Evolutionary conservation across 2,113 vertebrate genomes (phyloP).

Genomic region (Pyxicephalus adspersus): DNA sequence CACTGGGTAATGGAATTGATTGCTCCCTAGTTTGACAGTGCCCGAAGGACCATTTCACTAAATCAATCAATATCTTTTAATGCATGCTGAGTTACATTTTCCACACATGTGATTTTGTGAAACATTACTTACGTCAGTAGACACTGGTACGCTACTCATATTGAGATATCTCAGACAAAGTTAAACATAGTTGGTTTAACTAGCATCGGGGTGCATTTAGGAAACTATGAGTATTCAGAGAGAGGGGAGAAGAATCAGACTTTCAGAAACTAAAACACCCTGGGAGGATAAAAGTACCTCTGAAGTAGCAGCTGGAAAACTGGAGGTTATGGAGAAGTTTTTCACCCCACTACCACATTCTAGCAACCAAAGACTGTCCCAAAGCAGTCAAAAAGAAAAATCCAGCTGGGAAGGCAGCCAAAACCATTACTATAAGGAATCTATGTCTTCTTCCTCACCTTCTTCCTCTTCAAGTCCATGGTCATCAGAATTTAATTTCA

Average conservation of each 20-base stretch:
- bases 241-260: slow-evolving; percentile 19
- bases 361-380: slow-evolving; percentile 52
- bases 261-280: slow-evolving; percentile 41
- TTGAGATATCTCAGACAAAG: slow-evolving; percentile 7
- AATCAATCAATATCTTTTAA: slow-evolving; percentile 34
- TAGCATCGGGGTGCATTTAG: not conserved
- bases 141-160: slow-evolving; percentile 1
- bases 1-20: slow-evolving; percentile 28
- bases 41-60: slow-evolving; percentile 23
- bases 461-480: slow-evolving; percentile 68
- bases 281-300: slow-evolving; percentile 46
- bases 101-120: slow-evolving; percentile 2
- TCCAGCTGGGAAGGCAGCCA: slow-evolving; percentile 32
- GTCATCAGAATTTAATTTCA: slow-evolving; percentile 70
- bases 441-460: slow-evolving; percentile 52
- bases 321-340: slow-evolving; percentile 64
- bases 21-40: slow-evolving; percentile 24
- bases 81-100: slow-evolving; percentile 32
- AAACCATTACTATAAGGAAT: slow-evolving; percentile 51
- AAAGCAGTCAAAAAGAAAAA: slow-evolving; percentile 56
- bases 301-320: slow-evolving; percentile 54
- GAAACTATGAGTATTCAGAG: slow-evolving; percentile 18
- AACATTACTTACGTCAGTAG: slow-evolving; percentile 42
- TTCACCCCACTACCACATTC: slow-evolving; percentile 67
- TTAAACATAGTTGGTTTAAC: not conserved